These are phyloP conservation scores for Antechinus stuartii DNA, from an alignment of 2,113 vertebrate species.

Conservation along the genomic window DNA sequence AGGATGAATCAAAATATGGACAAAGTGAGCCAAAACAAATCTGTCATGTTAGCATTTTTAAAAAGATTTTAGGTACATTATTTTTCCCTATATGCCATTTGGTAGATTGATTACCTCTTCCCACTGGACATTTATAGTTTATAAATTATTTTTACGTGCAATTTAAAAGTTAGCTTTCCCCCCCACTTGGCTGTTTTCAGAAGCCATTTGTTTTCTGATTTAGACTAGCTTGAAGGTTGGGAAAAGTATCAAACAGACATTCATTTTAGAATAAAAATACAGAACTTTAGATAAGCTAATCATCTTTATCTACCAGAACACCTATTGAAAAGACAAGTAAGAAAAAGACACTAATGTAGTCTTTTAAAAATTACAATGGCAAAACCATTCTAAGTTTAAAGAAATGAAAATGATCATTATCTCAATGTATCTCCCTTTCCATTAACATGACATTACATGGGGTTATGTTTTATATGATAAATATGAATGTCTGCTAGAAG, in stretches of 20 bases:
- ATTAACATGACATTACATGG: background rate
- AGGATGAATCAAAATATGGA: background rate
- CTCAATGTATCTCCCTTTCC: background rate
- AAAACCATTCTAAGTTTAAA: background rate
- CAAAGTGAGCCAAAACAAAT: background rate
- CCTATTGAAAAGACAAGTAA: background rate
- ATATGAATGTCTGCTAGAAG: background rate
- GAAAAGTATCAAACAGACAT: background rate
- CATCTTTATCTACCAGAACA: background rate
- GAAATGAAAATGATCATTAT: background rate
- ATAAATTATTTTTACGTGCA: background rate
- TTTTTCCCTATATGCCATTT: background rate
- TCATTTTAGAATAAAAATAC: conserved; percentile 2
- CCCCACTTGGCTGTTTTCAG: background rate
- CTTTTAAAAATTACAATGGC: background rate
- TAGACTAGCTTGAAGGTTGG: background rate
- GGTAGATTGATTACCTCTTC: background rate
- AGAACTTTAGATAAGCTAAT: background rate
- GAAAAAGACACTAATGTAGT: background rate
- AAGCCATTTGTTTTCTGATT: background rate
- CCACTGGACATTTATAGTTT: conserved; percentile 5
- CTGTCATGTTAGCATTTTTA: background rate
- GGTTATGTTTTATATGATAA: background rate
- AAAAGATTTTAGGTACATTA: background rate
- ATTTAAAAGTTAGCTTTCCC: background rate